phyloP scores from a whole-genome alignment of 2,797 vertebrate genomes.

The Channallabes apus region DNA sequence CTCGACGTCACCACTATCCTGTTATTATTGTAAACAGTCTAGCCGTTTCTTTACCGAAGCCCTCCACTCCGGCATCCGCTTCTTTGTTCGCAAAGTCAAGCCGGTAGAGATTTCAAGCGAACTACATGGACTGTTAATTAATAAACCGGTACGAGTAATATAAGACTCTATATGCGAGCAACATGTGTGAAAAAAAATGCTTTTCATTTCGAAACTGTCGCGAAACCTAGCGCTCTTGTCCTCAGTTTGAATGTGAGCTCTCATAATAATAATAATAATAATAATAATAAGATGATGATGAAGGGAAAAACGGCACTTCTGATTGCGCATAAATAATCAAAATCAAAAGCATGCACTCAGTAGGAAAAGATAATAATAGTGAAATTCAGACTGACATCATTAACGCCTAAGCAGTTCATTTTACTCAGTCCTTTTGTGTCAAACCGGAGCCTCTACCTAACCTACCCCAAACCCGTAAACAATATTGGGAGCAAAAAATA shows the following conservation, averaged over 20 bases:
- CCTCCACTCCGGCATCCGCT: conserved; percentile 74
- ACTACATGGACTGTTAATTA: not conserved
- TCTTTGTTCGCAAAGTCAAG: conserved; percentile 80
- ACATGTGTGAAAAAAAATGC: conserved; percentile 50
- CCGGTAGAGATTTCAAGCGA: conserved; percentile 60
- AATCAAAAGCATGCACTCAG: not conserved
- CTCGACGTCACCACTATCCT: conserved; percentile 72
- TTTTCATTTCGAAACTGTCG: conserved; percentile 39
- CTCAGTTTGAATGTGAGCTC: conserved; percentile 34
- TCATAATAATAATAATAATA: not conserved
- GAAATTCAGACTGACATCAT: not conserved
- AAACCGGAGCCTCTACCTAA: not conserved
- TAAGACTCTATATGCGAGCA: conserved; percentile 37
- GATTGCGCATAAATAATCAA: not conserved
- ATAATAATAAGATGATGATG: not conserved
- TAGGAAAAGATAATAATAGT: not conserved
- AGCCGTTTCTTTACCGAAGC: conserved; percentile 76
- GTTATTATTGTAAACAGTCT: conserved; percentile 90
- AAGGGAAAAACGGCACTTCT: conserved; percentile 46
- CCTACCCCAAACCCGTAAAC: conserved; percentile 8
- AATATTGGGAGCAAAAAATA: not conserved
- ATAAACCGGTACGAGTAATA: conserved; percentile 3
- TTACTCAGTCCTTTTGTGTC: conserved; percentile 42
- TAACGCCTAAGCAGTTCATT: conserved; percentile 13
- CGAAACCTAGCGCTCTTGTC: conserved; percentile 20